These are phyloP conservation scores for Epicampocera succincta DNA, from an alignment of 2,888 invertebrate genomes.

Conservation along the genomic window DNA sequence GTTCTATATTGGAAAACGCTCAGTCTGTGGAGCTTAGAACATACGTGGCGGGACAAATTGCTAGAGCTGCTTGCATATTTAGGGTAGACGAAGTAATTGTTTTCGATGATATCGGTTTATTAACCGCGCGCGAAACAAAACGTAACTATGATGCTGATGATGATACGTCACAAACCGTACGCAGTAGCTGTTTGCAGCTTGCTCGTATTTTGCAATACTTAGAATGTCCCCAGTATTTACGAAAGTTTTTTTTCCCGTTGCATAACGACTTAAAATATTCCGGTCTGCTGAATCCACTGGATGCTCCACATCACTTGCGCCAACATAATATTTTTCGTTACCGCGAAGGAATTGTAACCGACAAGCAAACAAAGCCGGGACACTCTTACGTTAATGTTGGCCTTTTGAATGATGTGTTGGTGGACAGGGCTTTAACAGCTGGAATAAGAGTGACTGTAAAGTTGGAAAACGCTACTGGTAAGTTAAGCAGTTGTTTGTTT, in stretches of 20 bases:
- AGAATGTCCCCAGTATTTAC: no score
- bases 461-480: constrained; percentile 84
- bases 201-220: no score
- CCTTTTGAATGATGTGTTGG: constrained; percentile 89
- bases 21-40: constrained; percentile 94
- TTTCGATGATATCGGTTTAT: constrained; percentile 87
- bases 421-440: constrained; percentile 90
- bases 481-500: no score
- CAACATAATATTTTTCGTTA: constrained; percentile 89
- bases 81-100: constrained; percentile 94
- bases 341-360: constrained; percentile 91
- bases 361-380: constrained; percentile 88
- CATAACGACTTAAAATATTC: no score
- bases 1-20: constrained; percentile 98
- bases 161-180: no score
- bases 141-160: constrained; percentile 82
- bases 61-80: constrained; percentile 95
- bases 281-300: no score
- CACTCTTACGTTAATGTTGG: constrained; percentile 94
- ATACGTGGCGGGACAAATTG: constrained; percentile 97
- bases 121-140: constrained; percentile 85
- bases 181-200: no score
- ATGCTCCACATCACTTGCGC: no score
- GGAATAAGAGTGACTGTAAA: constrained; percentile 95
- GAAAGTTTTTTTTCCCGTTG: no score